A percentile compares a stretch with the other conserved stretches of the same genome.
Evolutionary conservation across 2,113 vertebrate genomes (phyloP).

Genomic region (Cyprinodon tularosa): DNA sequence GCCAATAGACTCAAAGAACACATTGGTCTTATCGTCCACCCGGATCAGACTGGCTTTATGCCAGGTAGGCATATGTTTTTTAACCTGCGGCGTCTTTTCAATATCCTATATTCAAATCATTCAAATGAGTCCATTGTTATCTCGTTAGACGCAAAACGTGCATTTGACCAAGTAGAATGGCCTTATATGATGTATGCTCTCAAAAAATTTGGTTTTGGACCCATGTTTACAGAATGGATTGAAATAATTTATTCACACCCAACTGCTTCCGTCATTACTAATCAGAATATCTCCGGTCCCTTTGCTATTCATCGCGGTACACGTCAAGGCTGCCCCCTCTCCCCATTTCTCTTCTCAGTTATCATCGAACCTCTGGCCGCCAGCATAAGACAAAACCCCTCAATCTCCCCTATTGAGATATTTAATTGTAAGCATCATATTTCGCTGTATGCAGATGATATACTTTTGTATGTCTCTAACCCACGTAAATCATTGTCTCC

Average conservation of each 20-base stretch:
- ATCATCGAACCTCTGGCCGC: not conserved
- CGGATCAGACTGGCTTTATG: not conserved
- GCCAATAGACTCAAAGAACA: not conserved
- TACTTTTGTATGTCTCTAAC: not conserved
- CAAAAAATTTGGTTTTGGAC: slow-evolving; percentile 3
- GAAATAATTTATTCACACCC: not conserved
- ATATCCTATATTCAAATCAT: not conserved
- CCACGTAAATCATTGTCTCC: not conserved
- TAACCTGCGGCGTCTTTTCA: not conserved
- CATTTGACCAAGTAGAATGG: slow-evolving; percentile 1
- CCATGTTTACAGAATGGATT: not conserved
- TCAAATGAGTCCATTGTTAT: not conserved
- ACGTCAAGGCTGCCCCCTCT: not conserved
- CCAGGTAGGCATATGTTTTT: not conserved
- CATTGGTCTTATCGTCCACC: not conserved
- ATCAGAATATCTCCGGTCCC: not conserved
- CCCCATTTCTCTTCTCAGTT: not conserved
- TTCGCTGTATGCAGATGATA: not conserved
- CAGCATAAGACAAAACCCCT: not conserved
- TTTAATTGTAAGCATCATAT: not conserved
- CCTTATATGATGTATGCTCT: not conserved
- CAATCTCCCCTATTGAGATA: not conserved
- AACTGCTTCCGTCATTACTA: not conserved
- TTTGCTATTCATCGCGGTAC: not conserved
- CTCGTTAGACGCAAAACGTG: not conserved